Conservation (phyloP, 1,140 invertebrate species). For the Cyrtorhinus lividipennis region DNA sequence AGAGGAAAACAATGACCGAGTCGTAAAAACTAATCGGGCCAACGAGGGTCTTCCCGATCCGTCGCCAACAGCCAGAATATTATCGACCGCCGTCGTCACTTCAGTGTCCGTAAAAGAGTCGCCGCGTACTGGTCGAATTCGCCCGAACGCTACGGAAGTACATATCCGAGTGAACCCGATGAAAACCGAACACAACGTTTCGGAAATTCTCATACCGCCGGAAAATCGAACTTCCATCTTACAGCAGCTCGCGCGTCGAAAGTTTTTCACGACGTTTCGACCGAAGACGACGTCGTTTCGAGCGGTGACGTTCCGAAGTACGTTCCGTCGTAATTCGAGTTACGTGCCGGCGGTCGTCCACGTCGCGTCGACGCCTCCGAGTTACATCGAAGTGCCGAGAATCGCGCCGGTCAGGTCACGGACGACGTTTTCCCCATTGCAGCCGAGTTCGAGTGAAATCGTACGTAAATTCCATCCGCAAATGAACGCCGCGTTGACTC, state of each 20-base stretch:
- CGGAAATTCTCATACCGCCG: background rate
- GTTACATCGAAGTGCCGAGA: slow-evolving; percentile 19
- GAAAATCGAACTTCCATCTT: slow-evolving; percentile 1
- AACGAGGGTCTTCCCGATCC: slow-evolving; percentile 4
- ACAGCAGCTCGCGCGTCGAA: slow-evolving; percentile 1
- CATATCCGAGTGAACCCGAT: background rate
- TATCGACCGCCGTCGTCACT: slow-evolving; percentile 25
- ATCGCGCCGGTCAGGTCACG: background rate
- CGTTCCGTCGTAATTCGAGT: slow-evolving; percentile 17
- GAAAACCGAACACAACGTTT: background rate
- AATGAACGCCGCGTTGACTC: background rate
- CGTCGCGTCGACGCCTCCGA: slow-evolving; percentile 16
- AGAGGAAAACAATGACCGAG: too few relatives aligned
- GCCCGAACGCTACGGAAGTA: background rate
- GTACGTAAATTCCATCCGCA: background rate
- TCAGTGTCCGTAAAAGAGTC: slow-evolving; percentile 24
- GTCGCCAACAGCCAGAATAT: slow-evolving; percentile 21
- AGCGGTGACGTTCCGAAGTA: slow-evolving; percentile 15
- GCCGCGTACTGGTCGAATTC: slow-evolving; percentile 12
- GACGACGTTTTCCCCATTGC: background rate
- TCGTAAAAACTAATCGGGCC: too few relatives aligned
- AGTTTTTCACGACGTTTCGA: slow-evolving; percentile 9
- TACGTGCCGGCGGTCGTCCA: slow-evolving; percentile 5
- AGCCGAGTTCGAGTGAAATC: background rate
- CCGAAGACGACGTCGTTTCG: slow-evolving; percentile 17